Evolutionary conservation across 2,797 vertebrate species (phyloP).

Genomic region (Squalus acanthias): DNA sequence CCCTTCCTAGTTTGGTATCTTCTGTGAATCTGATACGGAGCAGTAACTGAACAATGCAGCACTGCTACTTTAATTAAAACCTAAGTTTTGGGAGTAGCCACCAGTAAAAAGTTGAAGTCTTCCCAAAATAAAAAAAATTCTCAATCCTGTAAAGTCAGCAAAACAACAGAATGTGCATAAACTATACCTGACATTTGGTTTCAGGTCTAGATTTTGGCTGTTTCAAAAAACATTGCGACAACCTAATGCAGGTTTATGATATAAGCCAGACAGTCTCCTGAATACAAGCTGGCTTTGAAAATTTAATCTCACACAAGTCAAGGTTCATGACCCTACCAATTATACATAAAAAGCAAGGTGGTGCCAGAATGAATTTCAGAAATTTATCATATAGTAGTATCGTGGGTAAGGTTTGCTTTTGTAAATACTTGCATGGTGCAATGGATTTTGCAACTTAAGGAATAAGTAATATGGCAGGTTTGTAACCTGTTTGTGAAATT

Average conservation of each 20-base stretch:
- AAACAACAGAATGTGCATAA: neutral
- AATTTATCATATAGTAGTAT: neutral
- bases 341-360: neutral
- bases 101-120: neutral
- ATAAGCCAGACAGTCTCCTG: neutral
- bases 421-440: neutral
- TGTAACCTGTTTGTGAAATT: conserved; percentile 18
- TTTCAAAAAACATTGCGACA: neutral
- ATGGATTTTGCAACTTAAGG: neutral
- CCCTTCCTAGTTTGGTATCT: neutral
- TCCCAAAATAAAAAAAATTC: neutral
- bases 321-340: conserved; percentile 17
- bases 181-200: neutral
- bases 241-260: neutral
- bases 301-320: neutral
- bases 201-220: neutral
- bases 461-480: neutral
- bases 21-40: neutral
- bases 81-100: neutral
- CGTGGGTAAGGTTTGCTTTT: neutral
- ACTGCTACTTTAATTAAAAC: neutral
- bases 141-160: neutral
- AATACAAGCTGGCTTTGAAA: neutral
- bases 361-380: conserved; percentile 15
- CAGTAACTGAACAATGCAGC: neutral